Evolutionary conservation across 1,140 invertebrate species (phyloP), one percentile per base, ranked within the genome.

Genomic region (Calliphora vicina): DNA sequence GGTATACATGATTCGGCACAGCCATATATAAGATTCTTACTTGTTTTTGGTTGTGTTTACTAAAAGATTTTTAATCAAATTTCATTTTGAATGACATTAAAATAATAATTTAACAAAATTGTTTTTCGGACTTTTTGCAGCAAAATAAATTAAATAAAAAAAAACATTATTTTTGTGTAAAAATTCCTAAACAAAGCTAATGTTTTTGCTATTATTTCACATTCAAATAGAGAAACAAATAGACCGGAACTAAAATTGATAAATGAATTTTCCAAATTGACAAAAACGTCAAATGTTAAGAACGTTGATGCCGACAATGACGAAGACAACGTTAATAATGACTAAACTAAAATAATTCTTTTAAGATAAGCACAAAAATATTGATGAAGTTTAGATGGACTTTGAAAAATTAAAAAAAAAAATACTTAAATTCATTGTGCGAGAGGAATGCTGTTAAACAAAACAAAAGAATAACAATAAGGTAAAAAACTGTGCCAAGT

Each of bases 221-320:
- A 67, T 67, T 67, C 20, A 67, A 67, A 67, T 67, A 23, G 61
- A 1, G 8, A 67, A 67, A 67, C 61, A 67, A 67, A 67, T 67
- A 67, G 61, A 67, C 61, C 61, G 61, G 61, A 67, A 67, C n/a
- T 23, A 67, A 67, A 67, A 67, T n/a, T 67, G 61, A 67, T 67
- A 67, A 67, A 67, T 67, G 61, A 23, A 67, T 67, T 67, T 23
- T 67, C 8, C 2, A 67, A 67, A 25, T 67, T 67, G 20, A 23
- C 61, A 67, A 67, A 8, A 67, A 67, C 12, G 61, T 67, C n/a
- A 67, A 67, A 67, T 23, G 61, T 10, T 67, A n/a, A 50, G 17
- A 13, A 67, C n/a, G 12, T 6, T 23, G 61, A 67, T 67, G 61
- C 0, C n/a, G 61, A 25, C n/a, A n/a, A n/a, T 67, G 61, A 10